A percentile compares a stretch with the other conserved stretches of the same genome.
phyloP scores from a whole-genome alignment of 2,888 invertebrate species.

The Aricia artaxerxes region DNA sequence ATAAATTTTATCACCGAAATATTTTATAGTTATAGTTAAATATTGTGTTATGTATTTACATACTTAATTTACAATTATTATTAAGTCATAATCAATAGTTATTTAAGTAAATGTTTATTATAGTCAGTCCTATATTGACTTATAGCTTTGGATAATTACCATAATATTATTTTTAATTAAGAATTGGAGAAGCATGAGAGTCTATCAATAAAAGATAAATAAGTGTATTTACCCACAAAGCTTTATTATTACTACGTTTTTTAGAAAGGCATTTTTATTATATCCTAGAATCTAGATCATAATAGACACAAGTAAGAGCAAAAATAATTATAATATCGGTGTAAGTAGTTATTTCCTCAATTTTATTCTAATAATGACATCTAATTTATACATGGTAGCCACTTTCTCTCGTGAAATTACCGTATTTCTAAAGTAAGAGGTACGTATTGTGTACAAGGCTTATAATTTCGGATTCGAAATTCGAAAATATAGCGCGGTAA shows the following conservation, averaged over 20 bases:
- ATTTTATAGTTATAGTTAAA: not conserved
- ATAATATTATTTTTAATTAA: not conserved
- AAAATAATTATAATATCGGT: constrained; percentile 25
- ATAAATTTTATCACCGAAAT: not conserved
- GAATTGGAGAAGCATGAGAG: not conserved
- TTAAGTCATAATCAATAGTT: not conserved
- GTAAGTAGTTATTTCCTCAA: constrained; percentile 29
- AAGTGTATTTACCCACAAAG: not conserved
- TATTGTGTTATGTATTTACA: not conserved
- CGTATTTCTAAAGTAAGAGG: constrained; percentile 42
- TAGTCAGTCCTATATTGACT: not conserved
- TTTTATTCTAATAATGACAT: constrained; percentile 28
- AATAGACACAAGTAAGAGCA: constrained; percentile 20
- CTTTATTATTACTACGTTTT: not conserved
- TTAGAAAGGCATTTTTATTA: not conserved
- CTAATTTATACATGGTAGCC: constrained; percentile 29
- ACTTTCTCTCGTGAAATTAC: constrained; percentile 43
- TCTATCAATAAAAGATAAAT: not conserved
- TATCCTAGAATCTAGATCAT: not conserved
- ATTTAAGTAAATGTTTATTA: not conserved
- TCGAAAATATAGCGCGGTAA: constrained; percentile 43
- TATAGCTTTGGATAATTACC: not conserved
- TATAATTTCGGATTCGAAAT: constrained; percentile 42
- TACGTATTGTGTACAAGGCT: constrained; percentile 38
- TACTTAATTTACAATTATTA: not conserved